Conservation (phyloP, 2,888 invertebrate species). For the Cephus pygmeus region DNA sequence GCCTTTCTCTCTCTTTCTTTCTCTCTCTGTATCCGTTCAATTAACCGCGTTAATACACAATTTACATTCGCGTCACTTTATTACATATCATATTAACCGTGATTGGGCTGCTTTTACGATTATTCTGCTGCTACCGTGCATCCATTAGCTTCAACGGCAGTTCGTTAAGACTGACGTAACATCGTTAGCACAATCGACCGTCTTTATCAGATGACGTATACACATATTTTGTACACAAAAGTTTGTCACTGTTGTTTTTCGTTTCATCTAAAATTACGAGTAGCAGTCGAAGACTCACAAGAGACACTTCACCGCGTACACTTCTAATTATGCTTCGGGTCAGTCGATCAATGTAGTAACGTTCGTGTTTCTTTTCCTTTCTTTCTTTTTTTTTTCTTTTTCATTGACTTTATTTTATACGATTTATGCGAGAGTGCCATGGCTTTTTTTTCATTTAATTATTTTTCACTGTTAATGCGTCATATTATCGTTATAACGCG, state of each 20-base stretch:
- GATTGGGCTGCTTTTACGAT: not conserved
- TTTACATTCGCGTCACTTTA: slow-evolving; percentile 44
- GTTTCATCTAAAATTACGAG: not conserved
- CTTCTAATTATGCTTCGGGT: not conserved
- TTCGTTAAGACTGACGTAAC: not conserved
- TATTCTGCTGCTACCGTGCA: not conserved
- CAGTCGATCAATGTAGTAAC: not conserved
- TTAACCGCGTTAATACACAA: slow-evolving; percentile 32
- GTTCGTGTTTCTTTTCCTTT: not conserved
- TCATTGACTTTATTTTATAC: slow-evolving; percentile 15
- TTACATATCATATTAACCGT: not conserved
- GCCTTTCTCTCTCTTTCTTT: too few species aligned
- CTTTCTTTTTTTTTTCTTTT: slow-evolving; percentile 8
- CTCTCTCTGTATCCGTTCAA: not conserved
- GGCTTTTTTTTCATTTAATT: slow-evolving; percentile 12
- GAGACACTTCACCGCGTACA: not conserved
- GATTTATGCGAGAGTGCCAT: slow-evolving; percentile 10
- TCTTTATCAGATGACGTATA: not conserved
- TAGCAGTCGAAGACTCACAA: not conserved
- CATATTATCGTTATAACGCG: slow-evolving; percentile 9
- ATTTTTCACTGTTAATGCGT: slow-evolving; percentile 21
- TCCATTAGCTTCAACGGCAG: not conserved
- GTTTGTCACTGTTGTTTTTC: not conserved
- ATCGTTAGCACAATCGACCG: not conserved
- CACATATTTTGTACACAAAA: not conserved